Conservation (phyloP, 2,113 vertebrate species). For the Nycticorax nycticorax region DNA sequence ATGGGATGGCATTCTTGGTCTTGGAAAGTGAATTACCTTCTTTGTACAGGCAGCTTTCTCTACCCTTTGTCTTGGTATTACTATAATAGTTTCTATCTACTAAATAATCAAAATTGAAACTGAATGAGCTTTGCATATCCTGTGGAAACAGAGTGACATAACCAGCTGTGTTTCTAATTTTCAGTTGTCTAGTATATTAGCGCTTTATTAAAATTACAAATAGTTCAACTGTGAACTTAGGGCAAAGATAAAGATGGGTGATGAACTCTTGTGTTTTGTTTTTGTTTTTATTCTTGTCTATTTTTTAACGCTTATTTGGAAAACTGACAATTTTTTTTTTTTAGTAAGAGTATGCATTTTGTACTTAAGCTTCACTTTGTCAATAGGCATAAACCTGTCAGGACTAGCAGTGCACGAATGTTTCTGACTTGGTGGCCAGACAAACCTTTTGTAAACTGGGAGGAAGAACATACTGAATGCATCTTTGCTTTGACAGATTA, state of each 20-base stretch:
- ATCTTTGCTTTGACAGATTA: background rate
- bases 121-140: background rate
- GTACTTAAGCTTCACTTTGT: background rate
- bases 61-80: background rate
- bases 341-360: background rate
- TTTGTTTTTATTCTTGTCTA: background rate
- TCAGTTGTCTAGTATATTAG: background rate
- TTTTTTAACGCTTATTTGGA: background rate
- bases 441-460: background rate
- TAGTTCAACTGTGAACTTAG: background rate
- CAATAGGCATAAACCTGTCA: background rate
- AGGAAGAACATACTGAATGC: background rate
- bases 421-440: background rate
- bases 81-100: background rate
- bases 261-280: background rate
- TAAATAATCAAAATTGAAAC: background rate
- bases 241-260: background rate
- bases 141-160: constrained; percentile 1
- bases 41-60: background rate
- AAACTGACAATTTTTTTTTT: background rate
- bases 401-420: background rate
- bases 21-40: background rate
- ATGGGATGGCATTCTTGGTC: background rate
- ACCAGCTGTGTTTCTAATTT: background rate
- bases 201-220: background rate